These are phyloP conservation scores for Mystacides longicornis DNA, from an alignment of 2,888 invertebrate genomes.

Conservation along the genomic window DNA sequence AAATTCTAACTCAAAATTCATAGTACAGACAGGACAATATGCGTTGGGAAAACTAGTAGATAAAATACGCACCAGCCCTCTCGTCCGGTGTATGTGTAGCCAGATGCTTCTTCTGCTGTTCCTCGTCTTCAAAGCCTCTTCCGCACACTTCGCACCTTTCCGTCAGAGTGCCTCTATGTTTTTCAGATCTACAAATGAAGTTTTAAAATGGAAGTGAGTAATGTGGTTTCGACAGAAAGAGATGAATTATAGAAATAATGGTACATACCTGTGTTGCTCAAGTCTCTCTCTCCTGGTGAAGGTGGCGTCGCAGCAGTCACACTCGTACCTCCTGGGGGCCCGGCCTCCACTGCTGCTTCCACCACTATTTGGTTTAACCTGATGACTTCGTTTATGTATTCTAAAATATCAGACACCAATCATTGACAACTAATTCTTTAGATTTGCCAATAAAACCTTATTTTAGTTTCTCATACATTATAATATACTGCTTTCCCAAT, in stretches of 20 bases:
- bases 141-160: slow-evolving; percentile 45
- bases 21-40: background rate
- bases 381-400: slow-evolving; percentile 42
- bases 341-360: slow-evolving; percentile 30
- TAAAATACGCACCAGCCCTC: slow-evolving; percentile 33
- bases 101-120: slow-evolving; percentile 38
- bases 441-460: too few species aligned
- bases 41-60: background rate
- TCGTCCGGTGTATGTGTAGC: slow-evolving; percentile 40
- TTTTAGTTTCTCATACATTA: too few species aligned
- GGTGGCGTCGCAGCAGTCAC: slow-evolving; percentile 42
- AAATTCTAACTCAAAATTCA: background rate
- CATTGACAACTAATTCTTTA: too few species aligned
- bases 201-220: slow-evolving; percentile 28
- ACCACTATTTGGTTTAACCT: slow-evolving; percentile 35
- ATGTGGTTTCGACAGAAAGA: background rate
- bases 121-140: slow-evolving; percentile 45
- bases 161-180: slow-evolving; percentile 45
- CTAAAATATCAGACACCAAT: too few species aligned
- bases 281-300: slow-evolving; percentile 43
- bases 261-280: slow-evolving; percentile 38
- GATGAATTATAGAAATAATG: background rate
- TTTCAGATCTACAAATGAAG: slow-evolving; percentile 38
- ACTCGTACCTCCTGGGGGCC: slow-evolving; percentile 38
- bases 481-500: too few species aligned